Percentiles rank a stretch among this genome's conserved stretches.
These are phyloP conservation scores for Drosophila anomalipes DNA, from an alignment of 2,888 invertebrate species.

Conservation along the genomic window DNA sequence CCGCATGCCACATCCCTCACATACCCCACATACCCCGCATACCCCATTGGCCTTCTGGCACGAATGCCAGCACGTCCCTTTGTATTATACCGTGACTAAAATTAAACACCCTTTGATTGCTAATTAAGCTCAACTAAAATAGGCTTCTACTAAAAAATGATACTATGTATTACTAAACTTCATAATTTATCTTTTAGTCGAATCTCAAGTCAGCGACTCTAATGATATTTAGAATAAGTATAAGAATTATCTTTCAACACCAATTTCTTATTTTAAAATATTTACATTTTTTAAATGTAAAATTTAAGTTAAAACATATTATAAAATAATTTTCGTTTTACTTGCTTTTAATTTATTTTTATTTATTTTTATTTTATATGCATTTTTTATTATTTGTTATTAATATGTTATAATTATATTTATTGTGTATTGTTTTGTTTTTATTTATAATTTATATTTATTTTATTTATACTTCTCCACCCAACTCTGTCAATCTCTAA, in stretches of 20 bases:
- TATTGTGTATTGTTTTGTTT: not conserved
- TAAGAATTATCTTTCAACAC: not conserved
- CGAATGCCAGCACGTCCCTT: constrained; percentile 54
- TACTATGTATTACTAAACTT: not conserved
- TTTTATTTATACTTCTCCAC: not conserved
- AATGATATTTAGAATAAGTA: not conserved
- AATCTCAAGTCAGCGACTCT: not conserved
- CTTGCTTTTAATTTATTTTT: not conserved
- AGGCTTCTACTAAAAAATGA: not conserved
- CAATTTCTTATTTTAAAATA: not conserved
- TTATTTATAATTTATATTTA: not conserved
- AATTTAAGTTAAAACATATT: not conserved
- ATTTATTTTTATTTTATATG: not conserved
- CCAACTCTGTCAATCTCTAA: not conserved
- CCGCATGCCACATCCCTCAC: constrained; percentile 15
- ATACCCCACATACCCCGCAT: constrained; percentile 32
- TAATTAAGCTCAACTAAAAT: not conserved
- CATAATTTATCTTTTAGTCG: not conserved
- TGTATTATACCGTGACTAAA: constrained; percentile 40
- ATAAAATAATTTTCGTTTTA: not conserved
- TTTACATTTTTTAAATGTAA: not conserved
- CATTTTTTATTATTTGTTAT: not conserved
- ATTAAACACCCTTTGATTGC: constrained; percentile 13
- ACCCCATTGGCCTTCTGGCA: constrained; percentile 39
- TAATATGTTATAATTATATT: not conserved